phyloP scores from a whole-genome alignment of 2,888 invertebrate species.

The Tenthredo livida region DNA sequence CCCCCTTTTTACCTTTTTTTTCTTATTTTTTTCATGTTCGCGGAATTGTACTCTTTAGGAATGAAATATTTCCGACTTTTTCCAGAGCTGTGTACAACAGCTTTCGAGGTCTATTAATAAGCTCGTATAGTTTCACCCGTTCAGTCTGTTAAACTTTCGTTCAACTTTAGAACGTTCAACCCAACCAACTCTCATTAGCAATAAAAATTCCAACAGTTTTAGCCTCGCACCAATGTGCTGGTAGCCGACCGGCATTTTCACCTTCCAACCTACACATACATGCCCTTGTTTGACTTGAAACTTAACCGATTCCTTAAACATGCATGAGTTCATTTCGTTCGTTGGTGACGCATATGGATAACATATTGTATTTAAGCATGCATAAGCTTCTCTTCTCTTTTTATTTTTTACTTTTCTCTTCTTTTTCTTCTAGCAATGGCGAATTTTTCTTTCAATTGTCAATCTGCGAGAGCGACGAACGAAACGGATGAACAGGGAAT shows the following conservation, averaged over 20 bases:
- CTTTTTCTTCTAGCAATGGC: neutral
- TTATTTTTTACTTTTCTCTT: neutral
- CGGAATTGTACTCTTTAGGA: neutral
- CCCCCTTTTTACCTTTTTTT: neutral
- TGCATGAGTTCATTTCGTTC: neutral
- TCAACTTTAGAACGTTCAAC: constrained; percentile 36
- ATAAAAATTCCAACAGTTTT: constrained; percentile 46
- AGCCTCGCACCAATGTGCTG: constrained; percentile 17
- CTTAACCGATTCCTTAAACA: constrained; percentile 9
- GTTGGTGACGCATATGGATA: neutral
- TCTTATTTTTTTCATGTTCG: neutral
- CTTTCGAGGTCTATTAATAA: constrained; percentile 43
- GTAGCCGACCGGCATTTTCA: neutral
- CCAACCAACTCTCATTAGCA: constrained; percentile 45
- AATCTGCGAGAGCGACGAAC: neutral
- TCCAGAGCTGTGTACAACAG: neutral
- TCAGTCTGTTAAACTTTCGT: constrained; percentile 43
- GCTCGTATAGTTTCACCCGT: constrained; percentile 21
- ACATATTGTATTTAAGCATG: too few species aligned
- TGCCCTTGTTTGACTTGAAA: neutral
- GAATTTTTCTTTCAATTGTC: neutral
- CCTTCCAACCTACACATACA: neutral
- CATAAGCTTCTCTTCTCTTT: too few species aligned
- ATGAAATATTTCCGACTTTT: neutral
- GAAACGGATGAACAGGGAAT: neutral